phyloP scores from a whole-genome alignment of 2,797 vertebrate genomes.

The Leptodactylus fallax region DNA sequence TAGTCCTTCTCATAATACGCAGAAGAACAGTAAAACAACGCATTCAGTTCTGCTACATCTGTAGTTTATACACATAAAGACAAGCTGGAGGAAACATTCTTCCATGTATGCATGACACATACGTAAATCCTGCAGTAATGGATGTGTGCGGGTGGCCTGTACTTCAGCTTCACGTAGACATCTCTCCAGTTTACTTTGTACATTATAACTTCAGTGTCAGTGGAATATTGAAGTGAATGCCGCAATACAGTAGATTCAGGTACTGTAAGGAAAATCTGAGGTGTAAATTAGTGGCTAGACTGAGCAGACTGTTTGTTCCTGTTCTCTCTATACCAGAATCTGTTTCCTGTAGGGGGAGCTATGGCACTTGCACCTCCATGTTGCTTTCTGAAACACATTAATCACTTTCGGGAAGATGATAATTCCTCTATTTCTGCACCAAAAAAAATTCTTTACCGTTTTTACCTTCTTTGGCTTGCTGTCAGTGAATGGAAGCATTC shows the following conservation, averaged over 20 bases:
- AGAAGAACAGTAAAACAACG: too few species aligned
- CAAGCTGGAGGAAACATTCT: too few species aligned
- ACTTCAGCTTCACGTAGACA: neutral
- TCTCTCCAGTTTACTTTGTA: neutral
- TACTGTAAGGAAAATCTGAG: conserved; percentile 2
- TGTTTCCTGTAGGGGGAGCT: neutral
- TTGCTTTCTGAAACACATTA: neutral
- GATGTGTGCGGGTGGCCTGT: neutral
- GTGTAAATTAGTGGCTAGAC: neutral
- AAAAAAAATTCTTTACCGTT: neutral
- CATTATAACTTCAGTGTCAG: neutral
- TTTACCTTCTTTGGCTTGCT: too few species aligned
- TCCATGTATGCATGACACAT: too few species aligned
- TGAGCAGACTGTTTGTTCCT: conserved; percentile 9
- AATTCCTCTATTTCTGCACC: neutral
- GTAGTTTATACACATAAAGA: too few species aligned
- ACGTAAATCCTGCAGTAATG: neutral
- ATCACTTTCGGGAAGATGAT: neutral
- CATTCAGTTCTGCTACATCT: too few species aligned
- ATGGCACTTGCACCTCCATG: neutral
- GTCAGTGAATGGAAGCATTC: too few species aligned
- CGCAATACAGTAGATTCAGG: neutral
- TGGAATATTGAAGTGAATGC: conserved; percentile 1
- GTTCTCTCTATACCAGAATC: neutral
- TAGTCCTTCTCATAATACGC: too few species aligned